Evolutionary conservation across 2,797 vertebrate species (phyloP).

Genomic region (Diceros bicornis): DNA sequence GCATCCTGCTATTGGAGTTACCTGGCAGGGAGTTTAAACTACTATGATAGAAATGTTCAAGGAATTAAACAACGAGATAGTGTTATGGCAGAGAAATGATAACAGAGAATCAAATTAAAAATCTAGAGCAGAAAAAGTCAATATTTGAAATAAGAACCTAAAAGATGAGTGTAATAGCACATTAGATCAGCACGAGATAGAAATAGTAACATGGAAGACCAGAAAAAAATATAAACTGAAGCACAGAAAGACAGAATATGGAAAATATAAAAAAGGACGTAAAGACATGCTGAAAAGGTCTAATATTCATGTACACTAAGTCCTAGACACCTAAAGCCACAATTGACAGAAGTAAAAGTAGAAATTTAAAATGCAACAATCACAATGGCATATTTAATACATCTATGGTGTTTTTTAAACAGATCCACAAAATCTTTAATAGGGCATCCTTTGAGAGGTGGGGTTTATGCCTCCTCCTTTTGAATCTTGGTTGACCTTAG

Average conservation of each 20-base stretch:
- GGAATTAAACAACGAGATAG: not conserved
- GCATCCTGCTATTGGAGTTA: not conserved
- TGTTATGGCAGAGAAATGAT: not conserved
- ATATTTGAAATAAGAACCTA: not conserved
- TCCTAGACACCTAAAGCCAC: not conserved
- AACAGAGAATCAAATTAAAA: not conserved
- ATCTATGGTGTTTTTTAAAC: not conserved
- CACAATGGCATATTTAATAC: not conserved
- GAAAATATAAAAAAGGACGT: not conserved
- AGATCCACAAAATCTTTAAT: not conserved
- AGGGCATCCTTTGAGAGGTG: not conserved
- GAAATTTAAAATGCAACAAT: no score
- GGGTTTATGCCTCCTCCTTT: not conserved
- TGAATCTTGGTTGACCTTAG: not conserved
- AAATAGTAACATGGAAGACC: not conserved
- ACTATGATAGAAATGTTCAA: not conserved
- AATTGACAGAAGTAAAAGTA: not conserved
- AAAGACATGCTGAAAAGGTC: no score
- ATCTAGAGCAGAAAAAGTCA: not conserved
- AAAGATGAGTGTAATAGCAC: not conserved
- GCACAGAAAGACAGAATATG: not conserved
- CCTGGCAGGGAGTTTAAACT: not conserved
- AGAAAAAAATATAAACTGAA: not conserved
- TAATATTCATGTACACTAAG: no score
- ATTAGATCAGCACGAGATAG: not conserved